Evolutionary conservation across 2,888 invertebrate species (phyloP), one percentile per base, ranked within the genome.

Genomic region (Archaeoteleia sp.): DNA sequence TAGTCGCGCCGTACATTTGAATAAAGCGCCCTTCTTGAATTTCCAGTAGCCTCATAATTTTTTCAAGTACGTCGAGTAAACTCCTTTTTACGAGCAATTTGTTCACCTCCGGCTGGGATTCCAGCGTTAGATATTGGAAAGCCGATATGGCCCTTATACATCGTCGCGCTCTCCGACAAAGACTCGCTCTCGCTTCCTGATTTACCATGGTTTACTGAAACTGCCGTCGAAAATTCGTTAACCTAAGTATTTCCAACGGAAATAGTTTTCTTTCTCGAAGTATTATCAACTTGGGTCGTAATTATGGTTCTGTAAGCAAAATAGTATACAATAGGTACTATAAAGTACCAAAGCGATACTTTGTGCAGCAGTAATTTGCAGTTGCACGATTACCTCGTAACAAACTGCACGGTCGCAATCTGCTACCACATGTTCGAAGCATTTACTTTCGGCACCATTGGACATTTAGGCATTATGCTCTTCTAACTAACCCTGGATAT

Each of bases 61-160:
- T 61, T 67, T 67, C 61, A 67, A 61, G 61, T 51, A 39, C 55
- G 17, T 49, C 55, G 43, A 61, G 51, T 67, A 66, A 66, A 60
- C 60, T 66, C 54, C 66, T 66, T 60, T 66, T 66, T 66, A 66
- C 60, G 66, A 66, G 48, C 66, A 66, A 66, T 66, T 66, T 66
- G 66, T 66, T 66, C 66, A 48, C 46, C 58, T 40, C 42, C 13
- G 57, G 29, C 57, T 54, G 65, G 58, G 65, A 66, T 66, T 66
- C 53, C 53, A 53, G 53, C 58, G 58, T 60, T 66, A 60, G 66
- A 66, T 66, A 66, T 66, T 66, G 66, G 58, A 60, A 67, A 67
- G 60, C 60, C 60, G 67, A 67, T 67, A 60, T 55, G 67, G 60
- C 54, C 49, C 45, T 43, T 60, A 60, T 66, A 45, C 27, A 29